These are phyloP conservation scores for Anoplopoma fimbria DNA, from an alignment of 2,113 vertebrate species.

Conservation along the genomic window DNA sequence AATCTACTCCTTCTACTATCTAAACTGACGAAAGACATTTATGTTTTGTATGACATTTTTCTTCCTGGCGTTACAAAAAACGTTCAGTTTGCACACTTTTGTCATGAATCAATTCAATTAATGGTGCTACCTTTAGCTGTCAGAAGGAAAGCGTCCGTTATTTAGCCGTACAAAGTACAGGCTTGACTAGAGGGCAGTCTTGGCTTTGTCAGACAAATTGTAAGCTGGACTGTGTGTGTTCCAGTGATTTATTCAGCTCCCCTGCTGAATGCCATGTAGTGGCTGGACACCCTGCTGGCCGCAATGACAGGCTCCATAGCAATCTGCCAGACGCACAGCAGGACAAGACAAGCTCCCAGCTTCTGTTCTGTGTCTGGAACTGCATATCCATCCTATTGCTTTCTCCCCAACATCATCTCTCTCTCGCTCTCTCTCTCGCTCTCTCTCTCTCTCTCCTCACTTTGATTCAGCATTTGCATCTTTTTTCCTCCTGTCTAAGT, in stretches of 20 bases:
- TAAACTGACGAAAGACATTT: background rate
- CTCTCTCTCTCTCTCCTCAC: background rate
- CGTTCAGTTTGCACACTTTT: background rate
- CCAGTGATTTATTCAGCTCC: constrained; percentile 89
- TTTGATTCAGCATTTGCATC: constrained; percentile 40
- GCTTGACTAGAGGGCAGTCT: constrained; percentile 67
- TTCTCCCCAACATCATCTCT: constrained; percentile 45
- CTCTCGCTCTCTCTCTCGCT: constrained; percentile 3
- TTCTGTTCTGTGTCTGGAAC: constrained; percentile 68
- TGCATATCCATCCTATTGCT: constrained; percentile 65
- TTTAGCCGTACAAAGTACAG: constrained; percentile 28
- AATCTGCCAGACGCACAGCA: constrained; percentile 82
- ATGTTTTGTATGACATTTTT: background rate
- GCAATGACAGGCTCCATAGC: constrained; percentile 84
- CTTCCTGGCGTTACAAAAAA: background rate
- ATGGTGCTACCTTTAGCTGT: constrained; percentile 7
- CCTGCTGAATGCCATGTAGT: constrained; percentile 84
- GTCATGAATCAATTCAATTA: constrained; percentile 22
- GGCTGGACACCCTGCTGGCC: constrained; percentile 84
- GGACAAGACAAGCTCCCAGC: constrained; percentile 79
- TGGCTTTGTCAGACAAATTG: constrained; percentile 54
- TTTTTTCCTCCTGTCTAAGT: constrained; percentile 18
- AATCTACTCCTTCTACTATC: background rate
- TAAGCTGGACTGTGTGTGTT: constrained; percentile 79
- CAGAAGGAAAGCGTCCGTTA: constrained; percentile 29